A percentile compares a stretch with the other conserved stretches of the same genome.
These are phyloP conservation scores for Actinia equina DNA, from an alignment of 64 coral and sea anemone species.

Conservation along the genomic window DNA sequence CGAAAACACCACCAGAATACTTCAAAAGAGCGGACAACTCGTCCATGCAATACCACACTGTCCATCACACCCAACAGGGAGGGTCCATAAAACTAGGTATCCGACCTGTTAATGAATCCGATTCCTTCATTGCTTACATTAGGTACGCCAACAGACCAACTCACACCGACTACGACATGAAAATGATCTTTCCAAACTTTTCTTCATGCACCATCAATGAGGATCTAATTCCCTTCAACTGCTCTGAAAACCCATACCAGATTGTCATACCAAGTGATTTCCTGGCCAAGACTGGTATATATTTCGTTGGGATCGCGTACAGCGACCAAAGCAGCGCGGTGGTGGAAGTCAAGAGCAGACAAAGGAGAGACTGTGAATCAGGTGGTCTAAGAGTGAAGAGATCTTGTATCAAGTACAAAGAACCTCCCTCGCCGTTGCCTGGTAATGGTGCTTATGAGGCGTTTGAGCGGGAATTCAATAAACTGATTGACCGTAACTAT, in stretches of 20 bases:
- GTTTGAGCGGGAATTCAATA: constrained; percentile 1
- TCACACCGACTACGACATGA: constrained; percentile 8
- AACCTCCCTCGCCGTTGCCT: constrained; percentile 40
- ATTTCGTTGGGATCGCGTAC: constrained; percentile 33
- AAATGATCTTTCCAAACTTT: constrained; percentile 28
- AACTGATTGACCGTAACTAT: constrained; percentile 34
- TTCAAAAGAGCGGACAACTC: constrained; percentile 24
- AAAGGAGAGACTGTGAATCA: constrained; percentile 39
- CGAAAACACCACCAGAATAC: neutral
- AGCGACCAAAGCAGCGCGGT: neutral
- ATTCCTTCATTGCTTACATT: constrained; percentile 23
- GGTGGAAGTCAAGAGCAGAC: neutral
- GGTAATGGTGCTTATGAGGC: constrained; percentile 20
- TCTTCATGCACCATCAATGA: neutral
- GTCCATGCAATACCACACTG: constrained; percentile 38
- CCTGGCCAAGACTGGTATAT: constrained; percentile 11
- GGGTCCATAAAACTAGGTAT: constrained; percentile 17
- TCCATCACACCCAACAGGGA: neutral
- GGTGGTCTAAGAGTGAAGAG: constrained; percentile 36
- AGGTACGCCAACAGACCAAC: constrained; percentile 14
- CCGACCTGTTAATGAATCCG: constrained; percentile 11
- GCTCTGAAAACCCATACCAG: constrained; percentile 21
- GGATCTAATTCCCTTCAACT: neutral
- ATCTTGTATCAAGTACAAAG: constrained; percentile 59
- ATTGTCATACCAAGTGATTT: constrained; percentile 16